Percentiles rank a stretch among this genome's conserved stretches.
phyloP scores from a whole-genome alignment of 2,797 vertebrate genomes.

The Microctenopoma lineatum region DNA sequence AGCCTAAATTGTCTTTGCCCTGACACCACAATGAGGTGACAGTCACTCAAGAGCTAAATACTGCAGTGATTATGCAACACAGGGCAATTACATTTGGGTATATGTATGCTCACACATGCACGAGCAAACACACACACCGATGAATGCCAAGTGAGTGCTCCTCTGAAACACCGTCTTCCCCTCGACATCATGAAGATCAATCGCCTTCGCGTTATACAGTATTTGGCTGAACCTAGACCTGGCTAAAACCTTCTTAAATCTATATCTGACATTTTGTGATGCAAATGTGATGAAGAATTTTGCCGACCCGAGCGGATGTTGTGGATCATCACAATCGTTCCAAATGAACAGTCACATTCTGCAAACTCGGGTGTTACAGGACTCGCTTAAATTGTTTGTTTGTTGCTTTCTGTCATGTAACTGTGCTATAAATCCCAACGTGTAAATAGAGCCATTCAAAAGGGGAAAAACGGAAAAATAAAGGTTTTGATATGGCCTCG shows the following conservation, averaged over 20 bases:
- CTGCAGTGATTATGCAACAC: constrained; percentile 73
- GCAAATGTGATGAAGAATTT: neutral
- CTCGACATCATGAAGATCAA: constrained; percentile 20
- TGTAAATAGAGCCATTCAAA: neutral
- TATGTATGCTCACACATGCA: constrained; percentile 46
- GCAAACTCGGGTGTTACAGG: no score
- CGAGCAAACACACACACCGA: constrained; percentile 26
- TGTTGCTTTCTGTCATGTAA: no score
- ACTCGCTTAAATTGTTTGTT: no score
- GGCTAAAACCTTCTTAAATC: neutral
- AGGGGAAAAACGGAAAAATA: no score
- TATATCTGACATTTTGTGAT: neutral
- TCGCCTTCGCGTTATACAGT: constrained; percentile 10
- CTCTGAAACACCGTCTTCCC: constrained; percentile 17
- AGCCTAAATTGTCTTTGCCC: constrained; percentile 30
- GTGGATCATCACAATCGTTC: neutral
- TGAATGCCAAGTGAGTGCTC: constrained; percentile 44
- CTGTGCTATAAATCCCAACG: no score
- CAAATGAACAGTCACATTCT: neutral
- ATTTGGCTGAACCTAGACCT: neutral
- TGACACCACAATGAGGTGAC: constrained; percentile 31
- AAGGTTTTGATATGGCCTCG: neutral
- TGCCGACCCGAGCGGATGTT: neutral
- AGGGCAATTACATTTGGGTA: constrained; percentile 55
- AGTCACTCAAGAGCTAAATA: constrained; percentile 57